Evolutionary conservation across 2,113 vertebrate species (phyloP).

Genomic region (Aegypius monachus): DNA sequence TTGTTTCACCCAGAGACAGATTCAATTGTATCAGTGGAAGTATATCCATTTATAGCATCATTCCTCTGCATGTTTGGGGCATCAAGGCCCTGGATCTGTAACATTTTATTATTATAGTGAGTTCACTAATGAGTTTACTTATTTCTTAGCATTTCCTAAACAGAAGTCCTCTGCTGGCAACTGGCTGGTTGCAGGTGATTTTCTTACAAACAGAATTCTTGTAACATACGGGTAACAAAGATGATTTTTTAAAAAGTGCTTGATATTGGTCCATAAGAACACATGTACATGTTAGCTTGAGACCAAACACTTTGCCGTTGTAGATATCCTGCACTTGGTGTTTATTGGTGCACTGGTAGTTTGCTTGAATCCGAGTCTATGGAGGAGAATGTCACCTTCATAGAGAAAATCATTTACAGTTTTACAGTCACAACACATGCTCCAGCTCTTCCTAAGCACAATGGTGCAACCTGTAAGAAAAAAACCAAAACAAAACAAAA

Average conservation of each 20-base stretch:
- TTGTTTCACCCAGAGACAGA: background rate
- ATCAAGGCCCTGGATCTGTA: background rate
- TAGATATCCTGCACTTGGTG: background rate
- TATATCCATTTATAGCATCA: background rate
- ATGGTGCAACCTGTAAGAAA: slow-evolving; percentile 84
- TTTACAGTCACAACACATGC: slow-evolving; percentile 93
- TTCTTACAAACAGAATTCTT: background rate
- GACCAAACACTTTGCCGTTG: slow-evolving; percentile 26
- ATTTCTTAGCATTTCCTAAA: background rate
- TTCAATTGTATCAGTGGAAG: background rate
- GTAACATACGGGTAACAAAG: background rate
- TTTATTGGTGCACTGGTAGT: background rate
- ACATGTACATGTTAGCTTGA: background rate
- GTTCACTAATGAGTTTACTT: background rate
- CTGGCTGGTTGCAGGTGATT: background rate
- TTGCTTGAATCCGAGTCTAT: background rate
- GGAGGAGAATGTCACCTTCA: slow-evolving; percentile 22
- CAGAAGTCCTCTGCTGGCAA: background rate
- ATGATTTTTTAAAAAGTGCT: slow-evolving; percentile 17
- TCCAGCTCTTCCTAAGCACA: slow-evolving; percentile 94
- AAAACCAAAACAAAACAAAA: background rate
- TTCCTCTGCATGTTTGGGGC: background rate
- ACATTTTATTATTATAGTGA: background rate
- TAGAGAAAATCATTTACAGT: slow-evolving; percentile 71
- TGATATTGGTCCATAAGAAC: slow-evolving; percentile 6